A percentile compares a stretch with the other conserved stretches of the same genome.
Conservation (phyloP, 2,888 invertebrate species). For the Leptopterna dolabrata region DNA sequence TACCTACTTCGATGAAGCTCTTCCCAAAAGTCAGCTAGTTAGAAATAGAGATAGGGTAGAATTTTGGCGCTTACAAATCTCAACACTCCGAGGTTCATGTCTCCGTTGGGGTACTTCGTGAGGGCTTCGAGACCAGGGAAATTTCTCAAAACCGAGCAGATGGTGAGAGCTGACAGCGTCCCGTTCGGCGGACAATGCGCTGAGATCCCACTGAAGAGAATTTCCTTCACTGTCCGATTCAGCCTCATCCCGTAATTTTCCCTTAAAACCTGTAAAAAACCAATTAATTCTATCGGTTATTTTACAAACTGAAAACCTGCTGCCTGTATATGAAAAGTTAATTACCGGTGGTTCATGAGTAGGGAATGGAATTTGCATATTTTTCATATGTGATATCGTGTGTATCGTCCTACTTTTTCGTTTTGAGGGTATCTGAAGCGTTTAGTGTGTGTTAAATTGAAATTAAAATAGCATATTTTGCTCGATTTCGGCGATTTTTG, state of each 20-base stretch:
- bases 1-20: too few species aligned
- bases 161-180: not conserved
- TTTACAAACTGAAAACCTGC: not conserved
- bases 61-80: slow-evolving; percentile 52
- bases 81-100: slow-evolving; percentile 3
- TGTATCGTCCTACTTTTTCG: too few species aligned
- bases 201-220: slow-evolving; percentile 61
- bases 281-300: not conserved
- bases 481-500: too few species aligned
- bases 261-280: slow-evolving; percentile 36
- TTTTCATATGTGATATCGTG: too few species aligned
- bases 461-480: too few species aligned
- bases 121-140: slow-evolving; percentile 12
- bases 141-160: slow-evolving; percentile 36
- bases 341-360: too few species aligned
- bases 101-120: slow-evolving; percentile 2
- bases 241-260: slow-evolving; percentile 43
- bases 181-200: not conserved
- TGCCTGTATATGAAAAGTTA: too few species aligned
- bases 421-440: too few species aligned
- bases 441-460: too few species aligned
- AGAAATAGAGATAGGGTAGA: too few species aligned
- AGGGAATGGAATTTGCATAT: too few species aligned
- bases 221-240: slow-evolving; percentile 48
- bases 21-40: too few species aligned